Evolutionary conservation across 2,888 invertebrate genomes (phyloP), one percentile per base, ranked within the genome.

Genomic region (Hipparchia sbordonii): DNA sequence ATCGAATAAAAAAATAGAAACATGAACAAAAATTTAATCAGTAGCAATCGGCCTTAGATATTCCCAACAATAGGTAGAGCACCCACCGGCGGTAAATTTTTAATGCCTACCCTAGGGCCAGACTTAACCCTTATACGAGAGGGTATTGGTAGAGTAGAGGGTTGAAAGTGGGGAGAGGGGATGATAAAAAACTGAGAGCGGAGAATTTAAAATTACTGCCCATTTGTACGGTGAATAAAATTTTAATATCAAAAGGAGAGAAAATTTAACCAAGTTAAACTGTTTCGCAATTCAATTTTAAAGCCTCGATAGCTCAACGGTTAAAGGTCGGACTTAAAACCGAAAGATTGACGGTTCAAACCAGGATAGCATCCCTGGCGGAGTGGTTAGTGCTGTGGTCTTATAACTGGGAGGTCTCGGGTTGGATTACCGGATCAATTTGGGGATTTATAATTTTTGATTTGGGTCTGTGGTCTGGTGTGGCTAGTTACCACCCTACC

Each of bases 161-260:
- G 59, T 33, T 48, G 48, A 8, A 48, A 39, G 3, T 4, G 2
- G 2, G 48, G 48, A 48, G 59, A 5, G 10, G 48, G 59, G 71
- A 61, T 66, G 62, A 74, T 76, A 74, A 76, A 76, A 74, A 74
- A 72, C 71, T 62, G 71, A 74, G 70, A 65, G 72, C 65, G 61
- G 66, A 73, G 73, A 73, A 73, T 75, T 69, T 75, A 71, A 69
- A 76, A 76, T 71, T 73, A 71, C 71, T 57, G 62, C 52, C 69
- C 71, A 76, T 76, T 76, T 74, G 72, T 70, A 60, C 66, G 57
- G 74, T 69, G 70, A 66, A 70, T 61, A 45, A 67, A 71, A 52
- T 71, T 71, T 71, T 46, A 71, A 67, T 71, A 65, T 70, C 70
- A 70, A 70, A 63, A 70, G 62, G 62, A 13, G 63, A 8, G 46